Evolutionary conservation across 2,888 invertebrate species (phyloP).

Genomic region (Mythimna lalbum): DNA sequence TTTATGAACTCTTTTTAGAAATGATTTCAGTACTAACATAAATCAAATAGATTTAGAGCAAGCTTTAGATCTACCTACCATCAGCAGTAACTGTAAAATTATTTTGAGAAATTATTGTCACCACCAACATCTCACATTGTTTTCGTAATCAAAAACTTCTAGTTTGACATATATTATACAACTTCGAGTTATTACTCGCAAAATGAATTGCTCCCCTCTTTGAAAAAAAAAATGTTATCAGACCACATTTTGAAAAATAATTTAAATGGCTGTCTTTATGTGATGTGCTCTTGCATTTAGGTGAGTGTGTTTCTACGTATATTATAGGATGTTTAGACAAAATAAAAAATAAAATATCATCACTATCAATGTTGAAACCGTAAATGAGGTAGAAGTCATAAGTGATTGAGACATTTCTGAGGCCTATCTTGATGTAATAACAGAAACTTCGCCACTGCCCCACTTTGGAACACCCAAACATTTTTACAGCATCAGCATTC

Average conservation of each 20-base stretch:
- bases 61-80: conserved; percentile 28
- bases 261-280: conserved; percentile 13
- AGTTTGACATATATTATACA: conserved; percentile 21
- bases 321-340: conserved; percentile 17
- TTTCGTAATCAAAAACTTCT: conserved; percentile 26
- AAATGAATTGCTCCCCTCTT: conserved; percentile 25
- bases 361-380: conserved; percentile 29
- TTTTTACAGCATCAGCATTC: conserved; percentile 26
- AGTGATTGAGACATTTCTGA: background rate
- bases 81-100: conserved; percentile 39
- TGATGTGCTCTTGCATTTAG: conserved; percentile 46
- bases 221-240: conserved; percentile 18
- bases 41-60: conserved; percentile 17
- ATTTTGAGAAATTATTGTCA: conserved; percentile 59
- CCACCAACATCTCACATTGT: conserved; percentile 40
- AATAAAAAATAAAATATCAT: conserved; percentile 18
- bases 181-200: conserved; percentile 26
- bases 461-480: background rate
- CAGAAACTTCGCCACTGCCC: background rate
- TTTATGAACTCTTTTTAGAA: conserved; percentile 9
- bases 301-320: conserved; percentile 36
- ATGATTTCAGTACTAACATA: conserved; percentile 17
- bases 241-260: conserved; percentile 13
- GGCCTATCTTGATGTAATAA: conserved; percentile 9
- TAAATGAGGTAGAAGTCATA: background rate